Base-by-base conservation (phyloP, 1,140 invertebrate genomes). In the Akabosia matsudoensis region DNA sequence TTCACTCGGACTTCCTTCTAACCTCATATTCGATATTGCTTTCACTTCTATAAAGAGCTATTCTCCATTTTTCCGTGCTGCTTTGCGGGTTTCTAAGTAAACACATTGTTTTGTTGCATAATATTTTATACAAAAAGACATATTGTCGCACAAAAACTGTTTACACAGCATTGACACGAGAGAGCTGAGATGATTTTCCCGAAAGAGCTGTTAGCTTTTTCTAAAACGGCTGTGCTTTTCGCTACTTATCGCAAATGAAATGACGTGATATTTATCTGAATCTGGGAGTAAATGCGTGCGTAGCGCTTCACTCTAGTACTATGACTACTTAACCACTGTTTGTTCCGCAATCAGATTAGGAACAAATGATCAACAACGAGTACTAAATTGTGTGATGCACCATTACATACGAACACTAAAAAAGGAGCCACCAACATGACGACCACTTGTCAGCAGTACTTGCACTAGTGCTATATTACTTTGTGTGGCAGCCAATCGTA, bases 311-410 rank as follows among this genome's bases (percentile, higher is more conserved):
- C 26, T 67, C 26, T 67, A 30, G 61, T 30, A 67, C 28, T 30
- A 28, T 7, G 13, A 67, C 61, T 67, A 31, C 61, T 14, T 24
- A 24, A 7, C 4, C 4, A 14, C 54, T 24, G 7, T 14, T 61
- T 61, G n/a, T 61, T 61, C 54, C 54, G 54, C 54, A 61, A 61
- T 61, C 28, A 67, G 61, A 67, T 67, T 67, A 67, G 24, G 26
- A 67, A 30, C 61, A 67, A n/a, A 31, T 22, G 3, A 67, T 30
- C 61, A 30, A 56, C 54, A 56, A 56, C 54, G 10, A 56, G 54
- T 22, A 56, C 54, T 45, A 45, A 45, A 45, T 45, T 10, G 7
- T 45, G 37, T 45, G 18, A 45, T 45, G 37, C 18, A 45, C 37
- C 37, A 45, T 45, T 45, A 56, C 54, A n/a, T 56, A 13, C 54